Conservation (phyloP, 2,888 invertebrate genomes). For the Trilocha varians region DNA sequence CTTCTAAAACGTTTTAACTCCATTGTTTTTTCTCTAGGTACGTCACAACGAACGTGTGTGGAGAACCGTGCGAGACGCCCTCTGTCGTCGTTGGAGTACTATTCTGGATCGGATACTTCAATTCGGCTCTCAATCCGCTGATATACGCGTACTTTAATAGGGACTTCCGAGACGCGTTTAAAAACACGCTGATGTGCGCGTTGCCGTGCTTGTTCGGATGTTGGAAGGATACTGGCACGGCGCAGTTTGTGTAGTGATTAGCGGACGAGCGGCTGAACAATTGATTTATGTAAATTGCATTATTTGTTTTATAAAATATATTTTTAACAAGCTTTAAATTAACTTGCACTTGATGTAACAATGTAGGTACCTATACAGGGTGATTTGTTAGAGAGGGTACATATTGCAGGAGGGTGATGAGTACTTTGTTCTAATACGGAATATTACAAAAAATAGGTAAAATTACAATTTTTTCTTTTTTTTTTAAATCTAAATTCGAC, state of each 20-base stretch:
- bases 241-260: constrained; percentile 69
- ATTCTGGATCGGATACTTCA: constrained; percentile 99
- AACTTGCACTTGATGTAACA: too few relatives aligned
- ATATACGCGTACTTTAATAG: constrained; percentile 96
- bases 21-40: constrained; percentile 75
- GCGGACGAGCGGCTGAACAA: constrained; percentile 23
- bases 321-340: too few relatives aligned
- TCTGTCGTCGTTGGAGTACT: constrained; percentile 89
- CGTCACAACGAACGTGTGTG: constrained; percentile 87
- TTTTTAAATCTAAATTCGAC: too few relatives aligned
- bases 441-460: too few relatives aligned
- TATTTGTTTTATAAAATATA: too few relatives aligned
- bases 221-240: constrained; percentile 78
- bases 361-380: too few relatives aligned
- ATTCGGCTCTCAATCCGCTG: constrained; percentile 95
- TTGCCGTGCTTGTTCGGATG: constrained; percentile 86
- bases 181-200: constrained; percentile 89
- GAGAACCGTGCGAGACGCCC: constrained; percentile 87
- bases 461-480: too few relatives aligned
- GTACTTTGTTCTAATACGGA: too few relatives aligned
- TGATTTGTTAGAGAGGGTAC: too few relatives aligned
- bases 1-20: too few relatives aligned
- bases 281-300: not conserved
- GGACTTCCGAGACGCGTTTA: constrained; percentile 98
- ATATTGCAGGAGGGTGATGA: too few relatives aligned